Percentiles rank a stretch among this genome's conserved stretches.
phyloP scores from a whole-genome alignment of 2,113 vertebrate species.

The Dasyprocta punctata region DNA sequence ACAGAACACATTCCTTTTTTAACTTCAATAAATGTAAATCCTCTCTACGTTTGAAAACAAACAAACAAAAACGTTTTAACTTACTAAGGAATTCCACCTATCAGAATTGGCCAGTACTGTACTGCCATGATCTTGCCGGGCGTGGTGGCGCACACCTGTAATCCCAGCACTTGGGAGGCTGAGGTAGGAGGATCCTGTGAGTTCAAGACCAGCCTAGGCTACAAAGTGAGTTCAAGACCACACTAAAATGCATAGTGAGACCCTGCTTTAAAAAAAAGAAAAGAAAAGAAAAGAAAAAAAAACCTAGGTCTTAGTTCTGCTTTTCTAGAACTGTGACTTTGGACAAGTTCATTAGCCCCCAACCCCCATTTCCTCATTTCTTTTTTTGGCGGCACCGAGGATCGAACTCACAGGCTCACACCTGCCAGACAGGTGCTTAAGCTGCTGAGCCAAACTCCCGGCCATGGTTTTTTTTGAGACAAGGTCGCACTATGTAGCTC shows the following conservation, averaged over 20 bases:
- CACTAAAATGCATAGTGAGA: neutral
- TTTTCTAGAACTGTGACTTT: constrained; percentile 12
- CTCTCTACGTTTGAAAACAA: neutral
- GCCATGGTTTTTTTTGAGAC: too few relatives aligned
- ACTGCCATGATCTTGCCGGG: too few relatives aligned
- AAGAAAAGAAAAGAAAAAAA: neutral
- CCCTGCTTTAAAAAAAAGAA: neutral
- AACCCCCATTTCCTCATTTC: too few relatives aligned
- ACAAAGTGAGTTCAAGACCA: neutral
- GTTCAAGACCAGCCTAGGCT: neutral
- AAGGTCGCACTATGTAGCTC: too few relatives aligned
- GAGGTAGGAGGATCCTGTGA: neutral
- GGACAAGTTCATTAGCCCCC: neutral
- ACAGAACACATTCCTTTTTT: neutral
- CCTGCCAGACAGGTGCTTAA: too few relatives aligned
- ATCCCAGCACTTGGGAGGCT: neutral
- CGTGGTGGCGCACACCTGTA: too few relatives aligned
- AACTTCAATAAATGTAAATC: neutral
- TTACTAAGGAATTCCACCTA: neutral
- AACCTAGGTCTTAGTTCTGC: neutral
- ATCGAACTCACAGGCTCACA: too few relatives aligned
- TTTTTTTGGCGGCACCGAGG: too few relatives aligned
- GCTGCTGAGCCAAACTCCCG: too few relatives aligned
- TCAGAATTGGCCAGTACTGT: neutral
- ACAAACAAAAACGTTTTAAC: neutral